Evolutionary conservation across 2,113 vertebrate species (phyloP).

Genomic region (Protomyctophum bolini): DNA sequence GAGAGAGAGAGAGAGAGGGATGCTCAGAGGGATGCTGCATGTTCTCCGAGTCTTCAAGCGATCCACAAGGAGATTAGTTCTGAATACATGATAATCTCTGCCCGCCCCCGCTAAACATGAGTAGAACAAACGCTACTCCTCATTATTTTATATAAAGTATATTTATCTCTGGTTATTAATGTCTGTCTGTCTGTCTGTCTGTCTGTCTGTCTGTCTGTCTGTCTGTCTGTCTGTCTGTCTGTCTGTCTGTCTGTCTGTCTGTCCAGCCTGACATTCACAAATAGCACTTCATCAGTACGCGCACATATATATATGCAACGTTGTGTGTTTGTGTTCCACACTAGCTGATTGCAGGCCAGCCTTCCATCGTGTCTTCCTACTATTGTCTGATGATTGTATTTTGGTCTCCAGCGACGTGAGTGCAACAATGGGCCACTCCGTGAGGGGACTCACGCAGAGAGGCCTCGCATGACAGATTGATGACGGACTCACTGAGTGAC

Average conservation of each 20-base stretch:
- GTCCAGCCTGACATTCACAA: slow-evolving; percentile 3
- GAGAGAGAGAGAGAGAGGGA: too few relatives aligned
- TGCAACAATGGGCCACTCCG: slow-evolving; percentile 7
- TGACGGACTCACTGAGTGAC: slow-evolving; percentile 16
- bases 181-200: neutral
- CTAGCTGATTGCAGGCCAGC: slow-evolving; percentile 21
- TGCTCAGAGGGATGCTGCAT: too few relatives aligned
- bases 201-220: neutral
- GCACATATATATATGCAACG: slow-evolving; percentile 13
- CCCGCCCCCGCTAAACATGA: too few relatives aligned
- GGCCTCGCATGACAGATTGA: slow-evolving; percentile 39
- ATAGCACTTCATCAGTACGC: slow-evolving; percentile 20
- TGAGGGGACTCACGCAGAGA: neutral
- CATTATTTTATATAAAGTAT: too few relatives aligned
- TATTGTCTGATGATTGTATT: slow-evolving; percentile 68
- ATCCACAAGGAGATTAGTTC: too few relatives aligned
- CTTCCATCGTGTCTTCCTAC: slow-evolving; percentile 59
- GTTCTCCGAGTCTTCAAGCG: too few relatives aligned
- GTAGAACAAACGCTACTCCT: too few relatives aligned
- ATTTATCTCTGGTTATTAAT: too few relatives aligned
- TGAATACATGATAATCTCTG: too few relatives aligned
- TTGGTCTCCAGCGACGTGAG: slow-evolving; percentile 46
- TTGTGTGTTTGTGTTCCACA: slow-evolving; percentile 29
- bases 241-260: neutral
- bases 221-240: neutral